Evolutionary conservation across 1,140 invertebrate species (phyloP).

Genomic region (Ostrea denselamellosa): DNA sequence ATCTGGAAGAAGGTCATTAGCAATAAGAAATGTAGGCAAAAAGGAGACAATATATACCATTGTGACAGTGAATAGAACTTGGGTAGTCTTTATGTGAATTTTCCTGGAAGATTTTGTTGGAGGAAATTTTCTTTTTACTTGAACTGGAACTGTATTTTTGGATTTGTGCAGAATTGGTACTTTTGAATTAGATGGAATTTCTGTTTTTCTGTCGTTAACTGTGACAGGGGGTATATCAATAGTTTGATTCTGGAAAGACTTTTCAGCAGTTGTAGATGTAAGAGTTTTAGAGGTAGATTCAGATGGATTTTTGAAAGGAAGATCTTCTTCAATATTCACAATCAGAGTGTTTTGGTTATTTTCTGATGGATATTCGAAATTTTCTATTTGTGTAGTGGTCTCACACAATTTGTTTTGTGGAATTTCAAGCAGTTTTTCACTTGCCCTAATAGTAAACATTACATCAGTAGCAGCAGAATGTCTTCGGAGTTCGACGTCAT

Average conservation of each 20-base stretch:
- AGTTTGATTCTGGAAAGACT: neutral
- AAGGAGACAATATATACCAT: conserved; percentile 68
- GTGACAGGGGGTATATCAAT: neutral
- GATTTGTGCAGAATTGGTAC: neutral
- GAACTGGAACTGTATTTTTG: neutral
- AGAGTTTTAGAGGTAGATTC: neutral
- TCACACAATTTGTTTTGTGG: neutral
- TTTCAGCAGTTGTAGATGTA: neutral
- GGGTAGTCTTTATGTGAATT: conserved; percentile 69
- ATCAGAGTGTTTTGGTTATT: neutral
- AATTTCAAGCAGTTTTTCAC: conserved; percentile 34
- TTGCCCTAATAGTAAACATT: conserved; percentile 19
- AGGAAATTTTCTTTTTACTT: neutral
- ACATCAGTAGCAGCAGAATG: neutral
- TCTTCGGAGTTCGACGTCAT: neutral
- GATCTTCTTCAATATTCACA: conserved; percentile 5
- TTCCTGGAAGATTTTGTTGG: neutral
- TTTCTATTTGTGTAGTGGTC: neutral
- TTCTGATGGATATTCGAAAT: neutral
- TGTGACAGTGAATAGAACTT: conserved; percentile 69
- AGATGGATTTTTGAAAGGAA: neutral
- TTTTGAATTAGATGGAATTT: neutral
- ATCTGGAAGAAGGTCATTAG: conserved; percentile 51
- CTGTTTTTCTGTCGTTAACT: neutral
- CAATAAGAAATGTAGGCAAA: conserved; percentile 69